Percentiles rank a stretch among this genome's conserved stretches.
phyloP scores from a whole-genome alignment of 2,797 vertebrate species.

The Pteropus rufus region DNA sequence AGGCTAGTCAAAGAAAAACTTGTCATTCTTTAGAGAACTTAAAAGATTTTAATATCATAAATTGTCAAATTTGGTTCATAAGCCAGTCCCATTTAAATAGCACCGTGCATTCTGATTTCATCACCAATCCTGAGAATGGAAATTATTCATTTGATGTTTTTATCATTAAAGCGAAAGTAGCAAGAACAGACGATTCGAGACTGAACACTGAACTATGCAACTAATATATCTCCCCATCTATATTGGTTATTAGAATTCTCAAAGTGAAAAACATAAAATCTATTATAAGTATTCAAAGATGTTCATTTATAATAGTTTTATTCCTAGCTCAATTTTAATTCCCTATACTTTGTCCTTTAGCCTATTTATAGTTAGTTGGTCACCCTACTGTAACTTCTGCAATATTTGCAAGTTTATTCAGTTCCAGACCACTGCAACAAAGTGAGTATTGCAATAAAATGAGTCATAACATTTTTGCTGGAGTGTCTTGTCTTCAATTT shows the following conservation, averaged over 20 bases:
- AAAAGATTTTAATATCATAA: not conserved
- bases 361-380: not conserved
- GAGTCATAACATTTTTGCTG: not conserved
- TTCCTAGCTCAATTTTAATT: not conserved
- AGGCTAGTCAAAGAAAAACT: not conserved
- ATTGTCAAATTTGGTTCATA: constrained; percentile 39
- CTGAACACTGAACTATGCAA: not conserved
- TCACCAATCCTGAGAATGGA: not conserved
- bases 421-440: not conserved
- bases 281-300: not conserved
- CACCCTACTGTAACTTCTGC: not conserved
- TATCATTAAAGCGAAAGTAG: constrained; percentile 14
- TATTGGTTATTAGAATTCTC: constrained; percentile 1
- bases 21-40: not conserved
- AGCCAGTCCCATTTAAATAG: not conserved
- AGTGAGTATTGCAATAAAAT: not conserved
- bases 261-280: not conserved
- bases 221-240: not conserved
- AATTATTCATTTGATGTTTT: not conserved
- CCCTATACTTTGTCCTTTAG: not conserved
- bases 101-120: not conserved
- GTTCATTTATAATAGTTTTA: not conserved
- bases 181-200: not conserved
- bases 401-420: not conserved
- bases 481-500: not conserved